Evolutionary conservation across 2,797 vertebrate genomes (phyloP), one percentile per base, ranked within the genome.

Genomic region (Sebastes variabilis): DNA sequence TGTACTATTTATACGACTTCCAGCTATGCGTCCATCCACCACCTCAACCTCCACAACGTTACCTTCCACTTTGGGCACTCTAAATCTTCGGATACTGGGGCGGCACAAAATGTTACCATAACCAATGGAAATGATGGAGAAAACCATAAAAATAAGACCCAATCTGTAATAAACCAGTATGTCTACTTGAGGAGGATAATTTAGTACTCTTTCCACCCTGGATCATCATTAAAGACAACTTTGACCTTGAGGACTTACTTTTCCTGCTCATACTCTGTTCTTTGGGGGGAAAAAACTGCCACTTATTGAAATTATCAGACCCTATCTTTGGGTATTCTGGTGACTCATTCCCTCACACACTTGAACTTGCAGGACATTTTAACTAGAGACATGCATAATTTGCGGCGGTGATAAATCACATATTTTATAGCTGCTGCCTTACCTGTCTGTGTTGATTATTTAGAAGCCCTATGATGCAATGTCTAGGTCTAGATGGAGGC

Each of bases 401-500:
- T 69, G 52, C 59, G 66, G 66, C 18, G 25, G 38, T 22, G 16
- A 55, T 68, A 12, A 54, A 83, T 70, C 9, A 6, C 20, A 52
- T 42, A 16, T 72, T 76, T 73, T 69, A 49, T 22, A 18, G 13
- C 9, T n/a, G 34, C 32, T 34, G 11, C 65, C 36, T 67, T 14
- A 58, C 36, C 80, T 77, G 58, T 24, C 32, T 22, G 29, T 42
- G 30, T 32, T 60, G 12, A 84, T 83, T 59, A 64, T 59, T 79
- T 29, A 64, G 4, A 46, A 32, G 46, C 38, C 22, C 32, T 11
- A 5, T 42, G 20, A 82, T 66, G 59, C 36, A 62, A 58, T 30
- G 16, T 49, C 27, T 27, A 46, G 30, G 18, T 64, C 25, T 27
- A 56, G 30, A 72, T 61, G 4, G 55, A 75, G 52, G 34, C 61